Evolutionary conservation across 1,140 invertebrate species (phyloP), one percentile per base, ranked within the genome.

Genomic region (Linepithema humile): DNA sequence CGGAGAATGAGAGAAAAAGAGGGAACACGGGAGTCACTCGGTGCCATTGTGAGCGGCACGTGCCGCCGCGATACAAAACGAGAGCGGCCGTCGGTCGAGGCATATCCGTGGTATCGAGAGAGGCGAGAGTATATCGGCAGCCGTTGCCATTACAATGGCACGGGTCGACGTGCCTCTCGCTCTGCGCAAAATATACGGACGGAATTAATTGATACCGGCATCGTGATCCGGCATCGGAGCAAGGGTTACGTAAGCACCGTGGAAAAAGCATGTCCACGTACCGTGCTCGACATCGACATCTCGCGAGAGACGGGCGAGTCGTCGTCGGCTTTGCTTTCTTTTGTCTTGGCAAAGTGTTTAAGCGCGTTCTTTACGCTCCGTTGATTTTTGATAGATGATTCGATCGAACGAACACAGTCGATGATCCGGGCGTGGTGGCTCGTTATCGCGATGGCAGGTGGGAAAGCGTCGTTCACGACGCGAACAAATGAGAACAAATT

Each of bases 141-240:
- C 29, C 60, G 69, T 38, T 29, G 29, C 35, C 50, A 43, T 86
- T 83, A 87, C 67, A 87, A 85, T 82, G 70, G 60, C 48, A 3
- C 84, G 26, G 26, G 35, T 1, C 65, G 74, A 73, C 40, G 48
- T 45, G 59, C 55, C 75, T 55, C 70, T 57, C 55, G 29, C 43
- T 35, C 20, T 48, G 48, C n/a, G 50, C 35, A 38, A 70, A 85
- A 91, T 90, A 90, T 89, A 90, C 80, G 89, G 90, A 88, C 88
- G 85, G 91, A 92, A 93, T 94, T 94, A 94, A 94, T 94, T 94
- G 93, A 93, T 93, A 92, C 88, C 91, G 90, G 60, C 59, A 48
- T 64, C 93, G 93, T 94, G 93, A 93, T 90, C 90, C 73, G 62
- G 90, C 93, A 92, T 93, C 65, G 74, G n/a, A 48, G 89, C 78